Evolutionary conservation across 1,140 invertebrate genomes (phyloP), one percentile per base, ranked within the genome.

Genomic region (Leguminivora glycinivorella): DNA sequence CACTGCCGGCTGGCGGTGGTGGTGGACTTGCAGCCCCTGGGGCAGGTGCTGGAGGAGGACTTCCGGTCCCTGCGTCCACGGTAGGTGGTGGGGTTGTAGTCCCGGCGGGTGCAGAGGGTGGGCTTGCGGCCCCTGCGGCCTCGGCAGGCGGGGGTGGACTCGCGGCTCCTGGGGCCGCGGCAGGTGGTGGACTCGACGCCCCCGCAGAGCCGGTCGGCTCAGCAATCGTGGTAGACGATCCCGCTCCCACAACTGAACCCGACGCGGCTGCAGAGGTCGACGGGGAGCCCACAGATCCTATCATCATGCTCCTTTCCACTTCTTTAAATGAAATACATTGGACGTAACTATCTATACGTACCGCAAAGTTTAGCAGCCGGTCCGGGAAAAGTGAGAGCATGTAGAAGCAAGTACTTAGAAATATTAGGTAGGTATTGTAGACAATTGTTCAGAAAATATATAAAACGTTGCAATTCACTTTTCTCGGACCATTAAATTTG

Each of bases 221-320:
- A 38, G 38, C 24, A 1, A n/a, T 10, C 12, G 67, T 40, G 1
- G 31, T 3, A 5, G 34, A 12, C 14, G 67, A 10, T 34, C 31
- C 31, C 6, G 31, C 31, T 10, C 10, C 19, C 17, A 47, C n/a
- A 22, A 4, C 10, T 19, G 67, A 10, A 10, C 4, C 38, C 9
- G 67, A 40, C 19, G 67, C 40, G 17, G 12, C 17, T 38, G 4
- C 67, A 12, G 34, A 12, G 24, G n/a, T 25, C 1, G 19, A 3
- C 4, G 34, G 5, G 38, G 38, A 40, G 12, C 14, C 38, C 40
- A 19, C 29, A 22, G 74, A 70, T 22, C 68, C 74, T 34, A 0
- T 38, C 80, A 43, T 82, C 80, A 67, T 70, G 31, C 76, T 79
- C 70, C 72, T 75, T 68, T 82, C 80, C 75, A 88, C 84, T 85